Percentiles rank a stretch among this genome's conserved stretches.
phyloP scores from a whole-genome alignment of 2,797 vertebrate genomes.

The Danio albolineatus region DNA sequence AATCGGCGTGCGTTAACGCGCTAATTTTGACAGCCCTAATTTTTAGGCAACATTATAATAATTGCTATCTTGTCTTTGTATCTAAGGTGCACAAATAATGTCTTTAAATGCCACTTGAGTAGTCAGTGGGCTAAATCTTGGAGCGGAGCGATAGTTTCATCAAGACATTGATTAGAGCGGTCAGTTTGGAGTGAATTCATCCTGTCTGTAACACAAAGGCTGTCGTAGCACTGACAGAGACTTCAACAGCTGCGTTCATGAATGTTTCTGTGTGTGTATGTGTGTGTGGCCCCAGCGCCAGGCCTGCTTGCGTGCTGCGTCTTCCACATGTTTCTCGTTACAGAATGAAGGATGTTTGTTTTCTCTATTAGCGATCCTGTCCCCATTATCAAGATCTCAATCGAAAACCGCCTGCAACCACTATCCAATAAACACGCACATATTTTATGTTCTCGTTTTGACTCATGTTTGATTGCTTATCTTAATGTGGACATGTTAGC shows the following conservation, averaged over 20 bases:
- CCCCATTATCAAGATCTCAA: conserved; percentile 74
- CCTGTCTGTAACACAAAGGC: conserved; percentile 17
- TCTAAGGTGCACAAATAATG: not conserved
- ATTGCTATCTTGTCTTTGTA: not conserved
- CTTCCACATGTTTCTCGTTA: conserved; percentile 79
- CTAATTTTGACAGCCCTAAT: too few relatives aligned
- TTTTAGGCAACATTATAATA: not conserved
- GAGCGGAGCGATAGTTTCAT: not conserved
- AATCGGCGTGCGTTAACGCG: too few relatives aligned
- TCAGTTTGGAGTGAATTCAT: conserved; percentile 25
- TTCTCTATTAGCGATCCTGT: conserved; percentile 78
- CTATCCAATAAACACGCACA: conserved; percentile 60
- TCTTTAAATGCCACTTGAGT: not conserved
- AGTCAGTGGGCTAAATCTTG: not conserved
- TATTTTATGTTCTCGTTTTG: conserved; percentile 36
- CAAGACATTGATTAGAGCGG: conserved; percentile 7
- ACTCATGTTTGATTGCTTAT: not conserved
- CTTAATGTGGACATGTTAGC: conserved; percentile 3
- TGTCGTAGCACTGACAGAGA: conserved; percentile 34
- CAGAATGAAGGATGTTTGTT: conserved; percentile 75
- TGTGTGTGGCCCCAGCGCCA: conserved; percentile 37
- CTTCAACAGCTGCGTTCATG: conserved; percentile 40
- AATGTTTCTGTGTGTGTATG: conserved; percentile 27
- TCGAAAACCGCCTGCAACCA: conserved; percentile 71
- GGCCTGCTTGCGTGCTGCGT: conserved; percentile 34